These are phyloP conservation scores for Argyresthia albistria DNA, from an alignment of 2,888 invertebrate genomes.

Conservation along the genomic window DNA sequence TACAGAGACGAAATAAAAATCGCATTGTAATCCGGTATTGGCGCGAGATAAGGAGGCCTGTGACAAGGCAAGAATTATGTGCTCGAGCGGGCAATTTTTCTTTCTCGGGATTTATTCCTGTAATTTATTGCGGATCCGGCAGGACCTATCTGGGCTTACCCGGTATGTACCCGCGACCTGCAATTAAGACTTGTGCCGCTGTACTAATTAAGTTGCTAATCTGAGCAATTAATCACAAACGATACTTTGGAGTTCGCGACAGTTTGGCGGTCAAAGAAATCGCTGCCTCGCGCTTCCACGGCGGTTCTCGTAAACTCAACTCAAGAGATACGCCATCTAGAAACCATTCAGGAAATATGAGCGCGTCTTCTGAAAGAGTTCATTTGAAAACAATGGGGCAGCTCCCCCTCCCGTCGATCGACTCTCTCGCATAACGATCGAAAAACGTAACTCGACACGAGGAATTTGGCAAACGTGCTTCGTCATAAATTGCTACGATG, in stretches of 20 bases:
- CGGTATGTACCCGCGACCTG: slow-evolving; percentile 37
- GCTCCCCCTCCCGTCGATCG: background rate
- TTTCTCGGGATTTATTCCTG: slow-evolving; percentile 69
- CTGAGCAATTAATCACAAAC: slow-evolving; percentile 3
- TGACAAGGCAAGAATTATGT: slow-evolving; percentile 74
- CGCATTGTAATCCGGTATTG: slow-evolving; percentile 73
- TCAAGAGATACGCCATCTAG: background rate
- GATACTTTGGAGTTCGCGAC: background rate
- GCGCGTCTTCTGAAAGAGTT: no score
- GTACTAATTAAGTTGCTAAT: slow-evolving; percentile 6
- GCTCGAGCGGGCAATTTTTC: slow-evolving; percentile 73
- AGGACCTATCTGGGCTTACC: slow-evolving; percentile 62
- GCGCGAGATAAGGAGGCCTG: slow-evolving; percentile 70
- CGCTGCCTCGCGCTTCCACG: no score
- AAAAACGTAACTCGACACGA: slow-evolving; percentile 3
- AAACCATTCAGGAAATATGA: background rate
- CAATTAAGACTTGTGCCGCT: slow-evolving; percentile 55
- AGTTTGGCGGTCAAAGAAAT: no score
- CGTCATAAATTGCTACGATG: slow-evolving; percentile 58
- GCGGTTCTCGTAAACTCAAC: no score
- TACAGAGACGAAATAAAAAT: slow-evolving; percentile 64
- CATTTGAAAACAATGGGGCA: no score
- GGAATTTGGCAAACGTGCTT: slow-evolving; percentile 55
- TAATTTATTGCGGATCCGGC: slow-evolving; percentile 70
- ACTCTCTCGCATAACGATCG: background rate